These are phyloP conservation scores for Incurvaria masculella DNA, from an alignment of 2,888 invertebrate species.

Conservation along the genomic window DNA sequence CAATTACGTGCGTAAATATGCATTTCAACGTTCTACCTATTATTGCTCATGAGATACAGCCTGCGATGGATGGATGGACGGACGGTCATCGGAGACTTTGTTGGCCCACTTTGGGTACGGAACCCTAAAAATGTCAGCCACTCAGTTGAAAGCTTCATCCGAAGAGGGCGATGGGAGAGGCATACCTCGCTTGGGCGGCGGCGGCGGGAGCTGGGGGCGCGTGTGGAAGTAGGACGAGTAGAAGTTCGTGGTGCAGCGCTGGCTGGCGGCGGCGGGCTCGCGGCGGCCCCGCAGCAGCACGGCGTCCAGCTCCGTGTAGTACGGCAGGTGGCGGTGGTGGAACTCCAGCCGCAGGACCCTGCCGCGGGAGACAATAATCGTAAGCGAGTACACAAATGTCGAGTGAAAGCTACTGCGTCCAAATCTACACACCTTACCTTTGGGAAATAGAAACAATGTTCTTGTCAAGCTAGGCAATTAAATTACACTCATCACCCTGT, in stretches of 20 bases:
- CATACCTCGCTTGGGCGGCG: constrained; percentile 38
- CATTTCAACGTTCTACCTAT: too few relatives aligned
- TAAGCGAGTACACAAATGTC: constrained; percentile 1
- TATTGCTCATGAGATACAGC: too few relatives aligned
- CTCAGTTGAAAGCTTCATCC: too few relatives aligned
- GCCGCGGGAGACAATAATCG: constrained; percentile 20
- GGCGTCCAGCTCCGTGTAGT: constrained; percentile 88
- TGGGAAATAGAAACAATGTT: too few relatives aligned
- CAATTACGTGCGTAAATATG: too few relatives aligned
- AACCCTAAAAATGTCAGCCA: too few relatives aligned
- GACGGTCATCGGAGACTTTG: too few relatives aligned
- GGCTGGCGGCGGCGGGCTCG: constrained; percentile 27
- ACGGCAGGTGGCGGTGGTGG: constrained; percentile 74
- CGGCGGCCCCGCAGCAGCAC: constrained; percentile 71
- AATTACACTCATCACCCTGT: too few relatives aligned
- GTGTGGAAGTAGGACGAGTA: constrained; percentile 33
- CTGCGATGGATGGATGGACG: too few relatives aligned
- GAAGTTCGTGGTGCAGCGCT: constrained; percentile 27
- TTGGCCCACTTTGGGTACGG: too few relatives aligned
- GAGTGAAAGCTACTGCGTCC: constrained; percentile 3
- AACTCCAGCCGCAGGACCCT: constrained; percentile 83
- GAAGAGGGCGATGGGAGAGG: too few relatives aligned
- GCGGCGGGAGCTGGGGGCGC: constrained; percentile 28
- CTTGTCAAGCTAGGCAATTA: too few relatives aligned
- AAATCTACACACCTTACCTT: constrained; percentile 18